Conservation (phyloP, 2,113 vertebrate species). For the Agelaius phoeniceus region DNA sequence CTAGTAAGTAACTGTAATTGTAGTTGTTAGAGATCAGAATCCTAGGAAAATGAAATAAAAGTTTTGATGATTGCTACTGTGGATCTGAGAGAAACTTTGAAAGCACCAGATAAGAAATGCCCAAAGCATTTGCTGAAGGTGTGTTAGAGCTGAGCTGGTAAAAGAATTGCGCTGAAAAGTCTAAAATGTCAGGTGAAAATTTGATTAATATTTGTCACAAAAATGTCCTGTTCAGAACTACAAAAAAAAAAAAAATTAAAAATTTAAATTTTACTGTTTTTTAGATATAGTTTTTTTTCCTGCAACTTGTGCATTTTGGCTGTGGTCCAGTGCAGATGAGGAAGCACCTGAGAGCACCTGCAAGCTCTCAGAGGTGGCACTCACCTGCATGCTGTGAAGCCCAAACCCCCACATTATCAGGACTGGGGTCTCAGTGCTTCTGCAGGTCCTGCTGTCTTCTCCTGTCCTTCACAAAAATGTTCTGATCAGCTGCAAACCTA, state of each 20-base stretch:
- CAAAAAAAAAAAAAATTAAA: neutral
- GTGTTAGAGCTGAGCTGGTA: neutral
- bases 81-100: neutral
- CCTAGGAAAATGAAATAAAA: neutral
- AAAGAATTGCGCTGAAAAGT: neutral
- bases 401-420: fast-evolving
- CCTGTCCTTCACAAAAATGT: neutral
- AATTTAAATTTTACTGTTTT: neutral
- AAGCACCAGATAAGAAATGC: neutral
- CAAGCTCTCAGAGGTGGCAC: neutral
- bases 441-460: neutral
- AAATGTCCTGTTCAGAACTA: neutral
- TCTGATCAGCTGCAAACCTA: neutral
- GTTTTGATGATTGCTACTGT: neutral
- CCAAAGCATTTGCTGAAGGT: neutral
- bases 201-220: neutral
- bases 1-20: neutral
- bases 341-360: neutral
- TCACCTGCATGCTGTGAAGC: neutral
- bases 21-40: neutral
- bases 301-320: neutral
- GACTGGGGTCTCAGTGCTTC: neutral
- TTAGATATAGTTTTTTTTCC: neutral
- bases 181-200: neutral
- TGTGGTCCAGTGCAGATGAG: neutral